Percentiles rank a stretch among this genome's conserved stretches.
phyloP scores from a whole-genome alignment of 2,888 invertebrate species.

The Strigamia transsilvanica region DNA sequence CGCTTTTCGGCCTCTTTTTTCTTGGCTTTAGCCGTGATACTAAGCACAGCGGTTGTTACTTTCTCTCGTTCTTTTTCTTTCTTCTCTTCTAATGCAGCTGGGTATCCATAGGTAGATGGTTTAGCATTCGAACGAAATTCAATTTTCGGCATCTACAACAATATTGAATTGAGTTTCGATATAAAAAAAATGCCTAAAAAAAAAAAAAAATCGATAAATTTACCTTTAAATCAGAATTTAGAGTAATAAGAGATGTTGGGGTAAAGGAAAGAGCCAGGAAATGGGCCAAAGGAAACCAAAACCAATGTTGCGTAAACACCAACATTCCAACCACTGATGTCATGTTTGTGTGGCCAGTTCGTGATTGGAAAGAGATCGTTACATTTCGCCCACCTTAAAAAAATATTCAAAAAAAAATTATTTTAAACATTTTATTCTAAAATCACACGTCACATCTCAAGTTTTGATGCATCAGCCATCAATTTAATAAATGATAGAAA shows the following conservation, averaged over 20 bases:
- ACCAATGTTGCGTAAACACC: constrained; percentile 99
- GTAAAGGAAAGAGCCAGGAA: constrained; percentile 95
- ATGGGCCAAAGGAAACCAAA: constrained; percentile 98
- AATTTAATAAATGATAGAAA: background rate
- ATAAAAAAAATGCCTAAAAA: background rate
- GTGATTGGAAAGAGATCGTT: constrained; percentile 91
- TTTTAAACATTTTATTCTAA: background rate
- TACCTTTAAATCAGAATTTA: constrained; percentile 87
- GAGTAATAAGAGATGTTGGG: constrained; percentile 92
- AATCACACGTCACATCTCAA: background rate
- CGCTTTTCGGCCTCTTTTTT: constrained; percentile 80
- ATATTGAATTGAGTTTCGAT: constrained; percentile 59
- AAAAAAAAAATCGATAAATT: constrained; percentile 51
- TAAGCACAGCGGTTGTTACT: constrained; percentile 96
- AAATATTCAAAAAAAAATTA: background rate
- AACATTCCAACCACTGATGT: constrained; percentile 95
- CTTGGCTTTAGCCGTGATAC: constrained; percentile 92
- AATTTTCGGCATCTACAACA: constrained; percentile 82
- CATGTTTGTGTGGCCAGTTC: constrained; percentile 97
- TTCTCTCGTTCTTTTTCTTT: constrained; percentile 97
- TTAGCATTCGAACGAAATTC: constrained; percentile 91
- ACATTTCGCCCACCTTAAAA: constrained; percentile 86
- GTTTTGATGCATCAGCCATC: background rate
- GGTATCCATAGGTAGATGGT: constrained; percentile 95
- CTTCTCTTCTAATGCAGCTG: constrained; percentile 96